Conservation (phyloP, 1,140 invertebrate species). For the Euwallacea similis region DNA sequence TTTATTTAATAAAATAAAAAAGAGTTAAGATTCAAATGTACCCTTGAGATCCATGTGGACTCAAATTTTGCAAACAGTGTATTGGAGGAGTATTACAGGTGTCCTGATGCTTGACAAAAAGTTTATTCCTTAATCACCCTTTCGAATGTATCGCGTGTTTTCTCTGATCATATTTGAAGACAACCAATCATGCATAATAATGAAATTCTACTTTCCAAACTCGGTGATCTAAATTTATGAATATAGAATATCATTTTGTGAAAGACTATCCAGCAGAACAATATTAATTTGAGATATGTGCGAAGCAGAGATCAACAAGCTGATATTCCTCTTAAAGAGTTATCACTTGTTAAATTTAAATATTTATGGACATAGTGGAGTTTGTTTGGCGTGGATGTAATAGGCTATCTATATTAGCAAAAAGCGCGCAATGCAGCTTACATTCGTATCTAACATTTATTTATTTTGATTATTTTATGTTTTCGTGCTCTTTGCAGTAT, state of each 20-base stretch:
- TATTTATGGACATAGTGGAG: no score
- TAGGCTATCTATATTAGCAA: no score
- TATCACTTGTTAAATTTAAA: neutral
- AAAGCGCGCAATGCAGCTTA: no score
- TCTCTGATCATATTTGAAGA: slow-evolving; percentile 1
- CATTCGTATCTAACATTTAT: no score
- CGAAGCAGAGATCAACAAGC: neutral
- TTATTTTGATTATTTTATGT: no score
- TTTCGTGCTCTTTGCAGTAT: no score
- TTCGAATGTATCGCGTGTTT: slow-evolving; percentile 3
- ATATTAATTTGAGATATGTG: neutral
- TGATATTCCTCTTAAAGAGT: neutral
- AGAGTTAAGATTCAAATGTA: slow-evolving; percentile 28
- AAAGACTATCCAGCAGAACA: neutral
- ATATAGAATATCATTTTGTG: neutral
- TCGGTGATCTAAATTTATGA: neutral
- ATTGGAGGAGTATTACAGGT: slow-evolving; percentile 34
- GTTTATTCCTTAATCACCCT: neutral
- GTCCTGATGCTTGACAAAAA: slow-evolving; percentile 26
- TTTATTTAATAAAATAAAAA: no score
- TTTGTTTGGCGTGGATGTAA: no score
- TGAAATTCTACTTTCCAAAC: neutral
- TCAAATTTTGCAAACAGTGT: slow-evolving; percentile 34
- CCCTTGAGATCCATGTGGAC: slow-evolving; percentile 22
- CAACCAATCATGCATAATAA: slow-evolving; percentile 8